Percentiles rank a stretch among this genome's conserved stretches.
phyloP scores from a whole-genome alignment of 2,797 vertebrate genomes.

The Xiphorhynchus erythropygius region DNA sequence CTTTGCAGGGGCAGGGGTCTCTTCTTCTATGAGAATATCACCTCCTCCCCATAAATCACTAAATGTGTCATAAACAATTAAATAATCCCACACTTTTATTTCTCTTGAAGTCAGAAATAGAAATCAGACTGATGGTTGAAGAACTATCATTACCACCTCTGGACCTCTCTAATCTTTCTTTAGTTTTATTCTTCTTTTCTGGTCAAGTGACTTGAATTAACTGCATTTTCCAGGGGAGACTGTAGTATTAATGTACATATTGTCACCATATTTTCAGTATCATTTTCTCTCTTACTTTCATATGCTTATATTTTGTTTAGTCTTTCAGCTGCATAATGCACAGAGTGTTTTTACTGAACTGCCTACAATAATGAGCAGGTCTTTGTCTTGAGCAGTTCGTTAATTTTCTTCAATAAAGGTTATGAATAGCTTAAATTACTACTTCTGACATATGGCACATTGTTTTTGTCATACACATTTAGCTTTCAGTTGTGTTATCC shows the following conservation, averaged over 20 bases:
- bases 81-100: background rate
- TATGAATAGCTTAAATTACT: background rate
- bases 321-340: background rate
- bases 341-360: background rate
- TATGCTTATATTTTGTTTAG: background rate
- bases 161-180: background rate
- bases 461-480: background rate
- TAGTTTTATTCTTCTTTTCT: background rate
- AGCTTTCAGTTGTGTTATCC: background rate
- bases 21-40: background rate
- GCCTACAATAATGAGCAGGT: background rate
- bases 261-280: background rate
- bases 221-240: background rate
- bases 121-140: background rate
- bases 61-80: background rate
- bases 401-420: conserved; percentile 2
- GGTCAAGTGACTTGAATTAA: background rate
- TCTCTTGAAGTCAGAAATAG: background rate
- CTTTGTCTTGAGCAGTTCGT: background rate
- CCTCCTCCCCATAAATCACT: background rate
- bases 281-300: background rate
- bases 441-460: background rate
- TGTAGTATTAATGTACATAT: background rate
- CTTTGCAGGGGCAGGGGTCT: background rate
- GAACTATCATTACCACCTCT: background rate